Evolutionary conservation across 1,140 invertebrate genomes (phyloP).

Genomic region (Asobara japonica): DNA sequence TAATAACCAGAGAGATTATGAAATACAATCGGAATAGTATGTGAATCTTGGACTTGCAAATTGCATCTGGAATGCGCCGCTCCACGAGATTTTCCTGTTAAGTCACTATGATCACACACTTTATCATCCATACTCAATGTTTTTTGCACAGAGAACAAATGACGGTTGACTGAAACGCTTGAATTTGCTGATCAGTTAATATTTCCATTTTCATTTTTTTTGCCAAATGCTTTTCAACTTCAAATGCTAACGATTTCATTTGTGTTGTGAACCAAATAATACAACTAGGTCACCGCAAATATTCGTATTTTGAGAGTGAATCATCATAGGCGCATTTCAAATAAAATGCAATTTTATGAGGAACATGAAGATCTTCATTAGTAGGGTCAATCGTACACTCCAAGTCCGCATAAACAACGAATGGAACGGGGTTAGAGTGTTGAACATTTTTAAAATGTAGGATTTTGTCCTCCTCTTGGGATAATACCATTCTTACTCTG

Average conservation of each 20-base stretch:
- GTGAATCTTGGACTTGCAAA: constrained; percentile 46
- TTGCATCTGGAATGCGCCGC: constrained; percentile 52
- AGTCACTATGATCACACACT: constrained; percentile 13
- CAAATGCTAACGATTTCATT: constrained; percentile 36
- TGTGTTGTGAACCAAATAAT: constrained; percentile 40
- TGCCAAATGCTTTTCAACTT: constrained; percentile 29
- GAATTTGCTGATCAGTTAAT: not conserved
- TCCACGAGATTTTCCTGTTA: constrained; percentile 40
- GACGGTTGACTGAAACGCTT: not conserved
- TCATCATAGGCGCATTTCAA: constrained; percentile 52
- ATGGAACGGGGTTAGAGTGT: not conserved
- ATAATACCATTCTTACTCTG: no score
- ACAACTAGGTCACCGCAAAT: constrained; percentile 43
- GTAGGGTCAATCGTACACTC: not conserved
- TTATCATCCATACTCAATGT: not conserved
- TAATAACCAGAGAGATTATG: constrained; percentile 60
- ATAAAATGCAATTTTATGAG: constrained; percentile 53
- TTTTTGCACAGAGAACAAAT: not conserved
- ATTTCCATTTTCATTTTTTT: not conserved
- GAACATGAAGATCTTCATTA: not conserved
- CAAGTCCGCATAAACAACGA: not conserved
- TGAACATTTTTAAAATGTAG: not conserved
- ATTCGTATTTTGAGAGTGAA: constrained; percentile 42
- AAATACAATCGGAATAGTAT: constrained; percentile 54
- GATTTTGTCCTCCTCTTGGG: not conserved